A percentile compares a stretch with the other conserved stretches of the same genome.
Conservation (phyloP, 2,888 invertebrate genomes). For the Baronia brevicornis region DNA sequence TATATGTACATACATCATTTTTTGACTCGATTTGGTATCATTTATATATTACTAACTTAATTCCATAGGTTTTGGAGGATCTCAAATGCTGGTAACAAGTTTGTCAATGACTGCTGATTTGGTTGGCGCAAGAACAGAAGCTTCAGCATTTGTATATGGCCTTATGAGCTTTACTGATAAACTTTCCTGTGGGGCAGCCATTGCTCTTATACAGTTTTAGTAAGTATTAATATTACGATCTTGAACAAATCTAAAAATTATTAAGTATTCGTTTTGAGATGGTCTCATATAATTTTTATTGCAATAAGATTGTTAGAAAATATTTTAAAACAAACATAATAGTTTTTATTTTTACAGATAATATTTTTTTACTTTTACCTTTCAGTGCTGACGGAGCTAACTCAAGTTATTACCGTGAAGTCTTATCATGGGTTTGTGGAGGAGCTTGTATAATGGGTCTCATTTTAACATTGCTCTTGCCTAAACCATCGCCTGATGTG, state of each 20-base stretch:
- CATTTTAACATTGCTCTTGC: constrained; percentile 42
- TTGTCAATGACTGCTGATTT: constrained; percentile 91
- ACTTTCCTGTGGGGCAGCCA: constrained; percentile 89
- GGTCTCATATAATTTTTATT: too few species aligned
- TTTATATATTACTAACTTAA: too few species aligned
- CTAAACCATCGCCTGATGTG: constrained; percentile 32
- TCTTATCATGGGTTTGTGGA: constrained; percentile 56
- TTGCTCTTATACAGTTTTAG: constrained; percentile 86
- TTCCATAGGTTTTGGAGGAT: constrained; percentile 87
- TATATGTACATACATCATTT: too few species aligned
- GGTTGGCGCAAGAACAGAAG: constrained; percentile 87
- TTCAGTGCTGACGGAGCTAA: constrained; percentile 51
- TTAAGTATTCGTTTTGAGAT: too few species aligned
- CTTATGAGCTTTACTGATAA: constrained; percentile 96
- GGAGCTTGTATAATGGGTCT: constrained; percentile 46
- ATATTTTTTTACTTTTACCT: constrained; percentile 5
- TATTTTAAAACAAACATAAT: too few species aligned
- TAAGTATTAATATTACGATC: too few species aligned
- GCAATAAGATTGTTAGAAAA: too few species aligned
- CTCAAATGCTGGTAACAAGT: constrained; percentile 90
- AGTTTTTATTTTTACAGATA: neutral
- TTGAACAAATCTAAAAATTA: too few species aligned
- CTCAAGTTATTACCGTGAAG: constrained; percentile 46
- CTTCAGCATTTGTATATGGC: constrained; percentile 94
- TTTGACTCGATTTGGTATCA: too few species aligned